Evolutionary conservation across 2,888 invertebrate genomes (phyloP).

Genomic region (Rotaria macrura): DNA sequence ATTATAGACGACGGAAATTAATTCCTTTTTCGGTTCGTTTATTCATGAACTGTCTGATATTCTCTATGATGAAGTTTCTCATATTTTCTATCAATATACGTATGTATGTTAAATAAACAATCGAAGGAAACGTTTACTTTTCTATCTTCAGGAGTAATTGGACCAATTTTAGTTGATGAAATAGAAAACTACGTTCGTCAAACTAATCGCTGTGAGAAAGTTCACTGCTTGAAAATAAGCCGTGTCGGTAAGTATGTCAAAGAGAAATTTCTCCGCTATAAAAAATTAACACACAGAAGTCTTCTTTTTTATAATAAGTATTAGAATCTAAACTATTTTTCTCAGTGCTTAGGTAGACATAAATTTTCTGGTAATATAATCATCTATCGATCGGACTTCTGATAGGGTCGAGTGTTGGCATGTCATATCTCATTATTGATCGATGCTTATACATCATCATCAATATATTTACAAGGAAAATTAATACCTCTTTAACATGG

Average conservation of each 20-base stretch:
- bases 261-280: no score
- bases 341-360: neutral
- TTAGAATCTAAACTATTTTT: neutral
- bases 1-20: neutral
- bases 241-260: neutral
- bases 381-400: neutral
- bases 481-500: neutral
- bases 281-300: no score
- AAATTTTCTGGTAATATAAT: slow-evolving; percentile 9
- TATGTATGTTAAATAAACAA: neutral
- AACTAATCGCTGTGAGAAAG: neutral
- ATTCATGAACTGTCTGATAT: no score
- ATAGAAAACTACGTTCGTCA: neutral
- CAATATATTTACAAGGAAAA: neutral
- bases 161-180: slow-evolving; percentile 8
- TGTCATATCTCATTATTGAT: slow-evolving; percentile 6
- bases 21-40: neutral
- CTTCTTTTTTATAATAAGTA: no score
- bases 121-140: neutral
- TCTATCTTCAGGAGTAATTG: neutral
- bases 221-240: neutral
- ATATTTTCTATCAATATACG: neutral
- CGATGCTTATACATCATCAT: neutral
- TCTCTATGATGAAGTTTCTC: no score
- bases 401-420: neutral